phyloP scores from a whole-genome alignment of 2,888 invertebrate genomes.

The Campopleginae sp. region DNA sequence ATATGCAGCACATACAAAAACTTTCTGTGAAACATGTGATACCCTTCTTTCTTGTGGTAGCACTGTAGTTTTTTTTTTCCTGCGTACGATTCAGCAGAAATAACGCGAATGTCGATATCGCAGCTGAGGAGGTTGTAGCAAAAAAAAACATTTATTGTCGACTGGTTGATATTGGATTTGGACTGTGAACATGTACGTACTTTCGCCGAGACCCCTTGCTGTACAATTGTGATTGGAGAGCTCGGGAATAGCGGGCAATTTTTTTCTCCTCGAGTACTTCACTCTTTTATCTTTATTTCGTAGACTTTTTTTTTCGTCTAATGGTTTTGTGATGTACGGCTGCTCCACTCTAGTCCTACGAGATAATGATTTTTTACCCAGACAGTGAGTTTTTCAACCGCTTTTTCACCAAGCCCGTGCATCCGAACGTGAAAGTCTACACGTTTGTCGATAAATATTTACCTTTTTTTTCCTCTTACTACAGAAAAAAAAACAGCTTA shows the following conservation, averaged over 20 bases:
- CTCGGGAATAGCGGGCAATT: constrained; percentile 43
- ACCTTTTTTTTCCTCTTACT: background rate
- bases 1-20: constrained; percentile 15
- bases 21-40: constrained; percentile 32
- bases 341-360: background rate
- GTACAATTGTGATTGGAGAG: constrained; percentile 44
- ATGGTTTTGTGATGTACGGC: constrained; percentile 26
- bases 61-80: constrained; percentile 19
- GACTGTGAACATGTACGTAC: constrained; percentile 42
- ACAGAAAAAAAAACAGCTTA: background rate
- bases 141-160: constrained; percentile 63
- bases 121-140: constrained; percentile 24
- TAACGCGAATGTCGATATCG: constrained; percentile 58
- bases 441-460: constrained; percentile 28
- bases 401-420: constrained; percentile 6
- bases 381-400: constrained; percentile 34
- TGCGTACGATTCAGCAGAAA: constrained; percentile 32
- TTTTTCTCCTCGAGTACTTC: constrained; percentile 33
- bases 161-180: constrained; percentile 62
- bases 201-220: constrained; percentile 8
- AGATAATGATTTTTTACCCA: constrained; percentile 44
- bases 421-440: constrained; percentile 14
- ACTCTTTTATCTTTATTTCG: constrained; percentile 25
- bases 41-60: constrained; percentile 50
- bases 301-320: constrained; percentile 34